These are phyloP conservation scores for Chironomus striatipennis DNA, from an alignment of 1,140 invertebrate species.

Conservation along the genomic window DNA sequence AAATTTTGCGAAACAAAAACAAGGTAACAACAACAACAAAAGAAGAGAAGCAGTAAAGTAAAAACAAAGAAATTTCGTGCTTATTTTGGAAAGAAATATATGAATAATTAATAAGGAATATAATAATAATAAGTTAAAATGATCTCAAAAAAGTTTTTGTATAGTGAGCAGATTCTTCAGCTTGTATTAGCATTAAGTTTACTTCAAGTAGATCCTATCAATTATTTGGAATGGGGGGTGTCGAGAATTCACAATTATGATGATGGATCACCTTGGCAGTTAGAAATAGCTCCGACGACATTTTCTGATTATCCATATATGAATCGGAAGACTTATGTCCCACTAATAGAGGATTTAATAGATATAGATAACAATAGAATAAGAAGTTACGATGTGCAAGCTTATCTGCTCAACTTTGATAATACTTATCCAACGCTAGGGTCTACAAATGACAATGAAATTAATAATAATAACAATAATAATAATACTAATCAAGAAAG, in stretches of 20 bases:
- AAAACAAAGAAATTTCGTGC: neutral
- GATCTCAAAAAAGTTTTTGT: slow-evolving; percentile 61
- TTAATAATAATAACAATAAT: slow-evolving; percentile 27
- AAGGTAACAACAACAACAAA: slow-evolving; percentile 26
- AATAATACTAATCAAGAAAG: neutral
- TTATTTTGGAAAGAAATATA: neutral
- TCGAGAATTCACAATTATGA: slow-evolving; percentile 44
- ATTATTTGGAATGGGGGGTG: slow-evolving; percentile 43
- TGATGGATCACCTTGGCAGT: slow-evolving; percentile 48
- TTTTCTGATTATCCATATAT: slow-evolving; percentile 53
- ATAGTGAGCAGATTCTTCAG: slow-evolving; percentile 64
- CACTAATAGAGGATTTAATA: slow-evolving; percentile 53
- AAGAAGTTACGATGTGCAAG: slow-evolving; percentile 43
- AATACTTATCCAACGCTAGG: slow-evolving; percentile 26
- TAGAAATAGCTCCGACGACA: slow-evolving; percentile 47
- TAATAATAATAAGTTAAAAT: slow-evolving; percentile 38
- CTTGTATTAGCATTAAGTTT: slow-evolving; percentile 64
- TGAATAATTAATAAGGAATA: neutral
- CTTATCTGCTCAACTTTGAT: slow-evolving; percentile 46
- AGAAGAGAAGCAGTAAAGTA: slow-evolving; percentile 18
- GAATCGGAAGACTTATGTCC: slow-evolving; percentile 55
- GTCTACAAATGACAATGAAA: neutral
- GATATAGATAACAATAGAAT: slow-evolving; percentile 40
- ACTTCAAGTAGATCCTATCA: slow-evolving; percentile 59
- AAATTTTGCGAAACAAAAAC: neutral